These are phyloP conservation scores for Ptyas mucosa DNA, from an alignment of 2,113 vertebrate species.

Conservation along the genomic window DNA sequence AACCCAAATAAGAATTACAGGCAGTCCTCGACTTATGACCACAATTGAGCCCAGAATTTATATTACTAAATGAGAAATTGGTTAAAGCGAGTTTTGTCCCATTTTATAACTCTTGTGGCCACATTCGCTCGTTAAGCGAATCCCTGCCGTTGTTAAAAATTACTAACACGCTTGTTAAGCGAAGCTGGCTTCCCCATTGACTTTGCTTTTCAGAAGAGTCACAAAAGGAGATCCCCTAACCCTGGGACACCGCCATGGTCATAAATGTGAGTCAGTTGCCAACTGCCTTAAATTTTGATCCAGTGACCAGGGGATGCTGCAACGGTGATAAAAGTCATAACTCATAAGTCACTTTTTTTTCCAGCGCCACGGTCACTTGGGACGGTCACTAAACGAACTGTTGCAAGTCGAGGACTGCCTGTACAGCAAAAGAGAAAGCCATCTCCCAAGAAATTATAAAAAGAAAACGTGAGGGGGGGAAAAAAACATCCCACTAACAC, in stretches of 20 bases:
- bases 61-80: background rate
- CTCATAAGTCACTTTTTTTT: background rate
- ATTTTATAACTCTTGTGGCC: background rate
- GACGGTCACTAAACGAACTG: background rate
- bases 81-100: background rate
- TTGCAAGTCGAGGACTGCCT: background rate
- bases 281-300: background rate
- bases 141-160: background rate
- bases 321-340: accelerated
- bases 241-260: background rate
- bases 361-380: background rate
- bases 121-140: background rate
- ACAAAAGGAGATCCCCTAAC: background rate
- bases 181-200: background rate
- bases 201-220: background rate
- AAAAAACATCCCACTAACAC: background rate
- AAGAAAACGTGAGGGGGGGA: background rate
- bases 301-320: background rate
- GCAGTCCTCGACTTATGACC: background rate
- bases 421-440: too few relatives aligned
- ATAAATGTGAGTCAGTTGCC: background rate
- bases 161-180: background rate
- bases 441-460: background rate
- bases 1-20: background rate
- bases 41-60: background rate